These are phyloP conservation scores for Oscheius sp. DNA, from an alignment of 2,888 invertebrate species.

Conservation along the genomic window DNA sequence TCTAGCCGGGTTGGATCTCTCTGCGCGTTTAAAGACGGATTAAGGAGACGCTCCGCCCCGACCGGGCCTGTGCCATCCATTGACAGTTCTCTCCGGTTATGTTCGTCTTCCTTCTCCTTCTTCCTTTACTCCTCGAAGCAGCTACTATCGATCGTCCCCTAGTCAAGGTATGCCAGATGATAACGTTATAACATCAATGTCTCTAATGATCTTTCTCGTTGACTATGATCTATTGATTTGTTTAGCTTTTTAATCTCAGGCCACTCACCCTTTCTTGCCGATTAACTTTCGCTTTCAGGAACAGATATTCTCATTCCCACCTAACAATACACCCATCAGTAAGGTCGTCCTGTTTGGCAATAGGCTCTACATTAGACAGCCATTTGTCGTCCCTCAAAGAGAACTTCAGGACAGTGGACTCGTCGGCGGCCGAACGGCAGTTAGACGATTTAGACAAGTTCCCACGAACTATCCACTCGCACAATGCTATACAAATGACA, in stretches of 20 bases:
- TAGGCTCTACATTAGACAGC: slow-evolving; percentile 52
- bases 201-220: neutral
- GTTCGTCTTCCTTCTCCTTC: neutral
- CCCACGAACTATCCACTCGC: slow-evolving; percentile 54
- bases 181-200: neutral
- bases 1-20: neutral
- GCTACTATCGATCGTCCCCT: neutral
- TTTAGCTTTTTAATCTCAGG: neutral
- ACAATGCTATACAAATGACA: slow-evolving; percentile 64
- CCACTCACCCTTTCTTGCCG: too few relatives aligned
- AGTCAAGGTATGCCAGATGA: neutral
- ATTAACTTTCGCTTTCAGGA: slow-evolving; percentile 12
- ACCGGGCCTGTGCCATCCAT: slow-evolving; percentile 20
- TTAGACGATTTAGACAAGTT: slow-evolving; percentile 9
- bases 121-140: neutral
- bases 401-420: slow-evolving; percentile 20
- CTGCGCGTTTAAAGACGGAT: slow-evolving; percentile 22
- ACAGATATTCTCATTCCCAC: slow-evolving; percentile 42
- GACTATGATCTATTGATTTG: neutral
- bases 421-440: neutral
- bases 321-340: slow-evolving; percentile 51
- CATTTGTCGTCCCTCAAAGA: slow-evolving; percentile 46
- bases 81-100: neutral
- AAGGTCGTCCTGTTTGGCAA: slow-evolving; percentile 53
- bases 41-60: slow-evolving; percentile 18